Base-by-base conservation (phyloP, 1,140 invertebrate species). In the Zaprionus vittiger region DNA sequence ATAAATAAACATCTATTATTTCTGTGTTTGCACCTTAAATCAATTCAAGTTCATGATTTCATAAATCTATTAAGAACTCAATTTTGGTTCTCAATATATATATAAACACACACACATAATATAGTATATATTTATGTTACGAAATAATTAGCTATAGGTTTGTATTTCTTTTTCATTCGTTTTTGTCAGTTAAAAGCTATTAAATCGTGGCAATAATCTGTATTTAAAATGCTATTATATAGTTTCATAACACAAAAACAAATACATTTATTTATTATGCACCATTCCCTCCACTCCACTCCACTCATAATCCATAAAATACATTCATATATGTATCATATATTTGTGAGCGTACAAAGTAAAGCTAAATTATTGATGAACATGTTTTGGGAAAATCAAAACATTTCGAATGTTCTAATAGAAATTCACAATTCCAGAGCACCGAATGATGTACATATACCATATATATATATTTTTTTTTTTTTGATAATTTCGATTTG, bases 171-270 rank as follows among this genome's bases (percentile, higher is more conserved):
- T 52, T 52, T 49, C 63, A 61, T 9, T 34, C 9, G 31, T 34
- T 34, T 11, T 56, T 56, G 37, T 60, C 31, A 64, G 63, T 54
- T 71, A 71, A 64, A 64, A 75, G 67, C 73, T 49, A 63, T 60
- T 71, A 14, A 60, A 61, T 67, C 68, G 37, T 41, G 64, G 56
- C 64, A 60, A 67, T 60, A 67, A 59, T 64, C 34, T 26, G 61
- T 75, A 70, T 59, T 76, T 60, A 31, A 76, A 76, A 76, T 65
- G 73, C 68, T 65, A 76, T 34, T 54, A 54, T 71, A 37, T n/a
- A 37, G 38, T 55, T 56, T 62, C 26, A 20, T 60, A 76, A 64
- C 47, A 72, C 68, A 76, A 71, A 34, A 71, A 71, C 22, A 62
- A 54, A 56, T 59, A 49, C 60, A 74, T 74, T 55, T 47, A 56